phyloP scores from a whole-genome alignment of 1,140 invertebrate genomes.

The Drosophila saltans region DNA sequence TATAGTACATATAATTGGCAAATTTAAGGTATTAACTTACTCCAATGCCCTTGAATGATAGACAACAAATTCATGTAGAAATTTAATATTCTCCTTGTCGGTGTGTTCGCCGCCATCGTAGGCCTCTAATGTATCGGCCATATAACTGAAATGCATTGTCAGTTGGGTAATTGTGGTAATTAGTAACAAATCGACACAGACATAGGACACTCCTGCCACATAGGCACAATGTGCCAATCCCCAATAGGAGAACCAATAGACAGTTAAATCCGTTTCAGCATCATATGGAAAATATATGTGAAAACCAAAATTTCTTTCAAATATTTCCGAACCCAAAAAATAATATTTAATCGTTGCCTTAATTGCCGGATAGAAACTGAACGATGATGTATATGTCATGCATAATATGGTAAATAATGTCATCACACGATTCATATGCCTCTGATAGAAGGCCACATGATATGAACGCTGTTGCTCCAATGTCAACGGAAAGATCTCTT shows the following conservation, averaged over 20 bases:
- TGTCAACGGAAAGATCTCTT: conserved; percentile 54
- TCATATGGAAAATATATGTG: conserved; percentile 65
- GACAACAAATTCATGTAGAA: conserved; percentile 47
- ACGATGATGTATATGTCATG: conserved; percentile 71
- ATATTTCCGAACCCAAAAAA: conserved; percentile 63
- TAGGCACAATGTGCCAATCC: conserved; percentile 71
- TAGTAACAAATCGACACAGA: conserved; percentile 63
- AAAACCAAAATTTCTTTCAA: conserved; percentile 71
- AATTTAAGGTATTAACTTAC: conserved; percentile 33
- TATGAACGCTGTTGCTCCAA: conserved; percentile 40
- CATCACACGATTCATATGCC: conserved; percentile 67
- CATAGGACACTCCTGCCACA: conserved; percentile 71
- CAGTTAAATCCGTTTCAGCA: conserved; percentile 58
- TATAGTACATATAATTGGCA: no score
- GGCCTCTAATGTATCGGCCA: conserved; percentile 51
- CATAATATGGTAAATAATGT: conserved; percentile 64
- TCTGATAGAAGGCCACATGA: conserved; percentile 55
- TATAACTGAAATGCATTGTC: conserved; percentile 72
- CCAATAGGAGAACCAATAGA: conserved; percentile 72
- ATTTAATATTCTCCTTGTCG: conserved; percentile 60
- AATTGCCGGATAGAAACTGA: conserved; percentile 72
- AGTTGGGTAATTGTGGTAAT: conserved; percentile 70
- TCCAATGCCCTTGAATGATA: conserved; percentile 59
- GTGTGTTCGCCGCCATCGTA: conserved; percentile 55
- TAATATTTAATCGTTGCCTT: conserved; percentile 67